These are phyloP conservation scores for Bothrops jararaca DNA, from an alignment of 2,113 vertebrate genomes.

Conservation along the genomic window DNA sequence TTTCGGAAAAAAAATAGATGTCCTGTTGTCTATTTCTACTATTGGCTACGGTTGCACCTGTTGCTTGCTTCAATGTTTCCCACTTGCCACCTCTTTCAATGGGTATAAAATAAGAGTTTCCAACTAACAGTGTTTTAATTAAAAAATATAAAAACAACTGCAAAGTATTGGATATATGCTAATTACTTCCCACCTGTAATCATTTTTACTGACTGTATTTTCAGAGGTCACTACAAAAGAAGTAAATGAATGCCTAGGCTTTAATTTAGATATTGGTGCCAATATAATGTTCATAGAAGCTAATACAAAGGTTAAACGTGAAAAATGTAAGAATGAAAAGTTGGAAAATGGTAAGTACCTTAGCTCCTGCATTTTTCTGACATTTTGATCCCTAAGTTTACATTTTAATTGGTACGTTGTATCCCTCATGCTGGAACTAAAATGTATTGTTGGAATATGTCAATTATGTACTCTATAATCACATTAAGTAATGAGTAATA, in stretches of 20 bases:
- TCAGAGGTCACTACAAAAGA: constrained; percentile 71
- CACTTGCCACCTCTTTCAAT: not conserved
- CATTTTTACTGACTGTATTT: constrained; percentile 42
- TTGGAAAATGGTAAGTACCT: constrained; percentile 43
- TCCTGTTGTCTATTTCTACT: not conserved
- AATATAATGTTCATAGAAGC: fast-evolving
- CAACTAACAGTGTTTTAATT: not conserved
- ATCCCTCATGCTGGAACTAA: not conserved
- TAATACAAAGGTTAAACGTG: fast-evolving
- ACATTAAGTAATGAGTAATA: not conserved
- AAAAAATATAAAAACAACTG: not conserved
- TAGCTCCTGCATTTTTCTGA: not conserved
- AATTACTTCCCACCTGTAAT: constrained; percentile 1
- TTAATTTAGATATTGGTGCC: constrained; percentile 35
- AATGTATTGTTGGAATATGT: not conserved
- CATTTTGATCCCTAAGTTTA: not conserved
- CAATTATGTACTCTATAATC: not conserved
- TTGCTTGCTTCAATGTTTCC: not conserved
- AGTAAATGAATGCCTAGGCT: constrained; percentile 74
- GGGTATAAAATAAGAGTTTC: not conserved
- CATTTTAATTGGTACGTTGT: not conserved
- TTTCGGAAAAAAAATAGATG: not conserved
- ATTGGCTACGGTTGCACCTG: not conserved
- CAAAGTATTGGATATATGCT: not conserved
- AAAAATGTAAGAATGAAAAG: constrained; percentile 43